These are phyloP conservation scores for Collichthys lucidus DNA, from an alignment of 2,113 vertebrate genomes.

Conservation along the genomic window DNA sequence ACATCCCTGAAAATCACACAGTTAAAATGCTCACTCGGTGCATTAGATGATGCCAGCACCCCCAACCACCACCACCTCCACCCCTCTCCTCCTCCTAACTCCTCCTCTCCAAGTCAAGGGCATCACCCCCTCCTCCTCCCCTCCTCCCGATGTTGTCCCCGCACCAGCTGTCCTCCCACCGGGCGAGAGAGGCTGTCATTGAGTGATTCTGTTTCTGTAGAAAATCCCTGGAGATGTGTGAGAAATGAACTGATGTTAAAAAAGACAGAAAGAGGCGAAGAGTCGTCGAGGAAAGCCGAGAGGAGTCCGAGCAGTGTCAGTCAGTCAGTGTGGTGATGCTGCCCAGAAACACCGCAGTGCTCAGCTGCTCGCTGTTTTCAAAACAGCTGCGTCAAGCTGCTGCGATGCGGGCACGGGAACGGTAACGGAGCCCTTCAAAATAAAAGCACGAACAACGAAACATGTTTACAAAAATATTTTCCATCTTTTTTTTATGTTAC, in stretches of 20 bases:
- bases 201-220: background rate
- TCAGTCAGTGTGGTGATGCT: too few species aligned
- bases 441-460: conserved; percentile 50
- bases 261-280: background rate
- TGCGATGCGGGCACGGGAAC: background rate
- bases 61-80: too few species aligned
- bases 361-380: conserved; percentile 44
- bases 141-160: conserved; percentile 24
- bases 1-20: conserved; percentile 59
- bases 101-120: conserved; percentile 71
- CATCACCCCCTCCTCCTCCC: conserved; percentile 42
- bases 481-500: too few species aligned
- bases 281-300: background rate
- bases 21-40: conserved; percentile 29
- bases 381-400: conserved; percentile 36
- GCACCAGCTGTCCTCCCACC: conserved; percentile 60
- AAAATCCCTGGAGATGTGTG: background rate
- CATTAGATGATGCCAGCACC: background rate
- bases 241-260: background rate
- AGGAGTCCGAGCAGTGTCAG: background rate
- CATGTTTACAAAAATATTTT: too few species aligned
- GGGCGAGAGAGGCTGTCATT: conserved; percentile 32
- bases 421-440: background rate
- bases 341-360: conserved; percentile 69
- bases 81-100: conserved; percentile 26